Conservation (phyloP, 2,113 vertebrate species). For the Elanoides forficatus region DNA sequence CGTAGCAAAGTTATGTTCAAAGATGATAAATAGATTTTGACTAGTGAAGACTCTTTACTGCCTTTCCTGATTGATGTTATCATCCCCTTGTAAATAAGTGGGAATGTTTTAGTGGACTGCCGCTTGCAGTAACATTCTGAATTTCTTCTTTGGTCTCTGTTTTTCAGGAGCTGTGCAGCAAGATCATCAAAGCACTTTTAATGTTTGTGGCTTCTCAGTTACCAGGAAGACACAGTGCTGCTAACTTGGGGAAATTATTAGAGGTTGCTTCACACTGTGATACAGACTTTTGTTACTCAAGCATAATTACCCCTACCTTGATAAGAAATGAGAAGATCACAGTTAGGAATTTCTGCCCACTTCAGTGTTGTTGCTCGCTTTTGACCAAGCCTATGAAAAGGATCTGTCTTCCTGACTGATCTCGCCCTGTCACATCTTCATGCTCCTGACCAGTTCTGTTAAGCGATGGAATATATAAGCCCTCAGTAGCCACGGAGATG, state of each 20-base stretch:
- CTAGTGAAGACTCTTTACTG: not conserved
- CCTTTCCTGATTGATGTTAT: not conserved
- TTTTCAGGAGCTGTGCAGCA: not conserved
- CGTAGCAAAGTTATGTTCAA: not conserved
- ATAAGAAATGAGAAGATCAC: not conserved
- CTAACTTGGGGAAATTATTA: not conserved
- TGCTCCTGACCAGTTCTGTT: not conserved
- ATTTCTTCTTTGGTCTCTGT: not conserved
- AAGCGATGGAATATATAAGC: not conserved
- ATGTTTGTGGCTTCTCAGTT: not conserved
- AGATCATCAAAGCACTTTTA: not conserved
- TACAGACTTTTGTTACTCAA: not conserved
- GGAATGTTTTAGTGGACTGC: not conserved
- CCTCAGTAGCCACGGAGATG: not conserved
- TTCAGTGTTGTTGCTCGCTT: not conserved
- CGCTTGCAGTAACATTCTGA: not conserved
- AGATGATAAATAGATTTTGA: not conserved
- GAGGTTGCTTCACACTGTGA: not conserved
- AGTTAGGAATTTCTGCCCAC: not conserved
- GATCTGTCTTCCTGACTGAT: not conserved
- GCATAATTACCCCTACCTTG: not conserved
- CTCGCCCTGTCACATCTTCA: fast-evolving
- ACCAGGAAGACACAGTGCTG: not conserved
- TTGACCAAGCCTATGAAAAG: not conserved
- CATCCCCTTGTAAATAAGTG: not conserved